Percentiles rank a stretch among this genome's conserved stretches.
phyloP scores from a whole-genome alignment of 1,140 invertebrate genomes.

The Sweltsa coloradensis region DNA sequence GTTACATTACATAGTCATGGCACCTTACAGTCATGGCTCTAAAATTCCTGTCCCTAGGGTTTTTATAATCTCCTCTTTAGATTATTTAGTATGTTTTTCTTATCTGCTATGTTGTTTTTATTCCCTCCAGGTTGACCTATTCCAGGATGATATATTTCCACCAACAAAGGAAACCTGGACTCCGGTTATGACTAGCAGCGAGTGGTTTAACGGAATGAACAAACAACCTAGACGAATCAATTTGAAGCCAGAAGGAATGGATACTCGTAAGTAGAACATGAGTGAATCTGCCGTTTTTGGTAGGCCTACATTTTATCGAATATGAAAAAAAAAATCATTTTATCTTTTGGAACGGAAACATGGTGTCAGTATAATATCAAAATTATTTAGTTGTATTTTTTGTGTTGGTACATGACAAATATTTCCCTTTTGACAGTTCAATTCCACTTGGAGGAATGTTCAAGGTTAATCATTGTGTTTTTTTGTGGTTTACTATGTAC shows the following conservation, averaged over 20 bases:
- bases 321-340: too few species aligned
- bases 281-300: too few species aligned
- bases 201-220: slow-evolving; percentile 65
- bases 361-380: too few species aligned
- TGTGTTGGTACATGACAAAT: too few species aligned
- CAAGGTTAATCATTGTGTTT: too few species aligned
- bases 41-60: slow-evolving; percentile 1
- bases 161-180: slow-evolving; percentile 79
- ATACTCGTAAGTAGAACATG: slow-evolving; percentile 59
- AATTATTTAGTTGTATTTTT: too few species aligned
- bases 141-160: slow-evolving; percentile 94
- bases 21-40: too few species aligned
- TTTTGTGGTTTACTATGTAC: too few species aligned
- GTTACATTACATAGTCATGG: not conserved
- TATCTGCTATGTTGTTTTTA: slow-evolving; percentile 8
- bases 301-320: too few species aligned
- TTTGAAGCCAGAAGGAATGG: slow-evolving; percentile 79
- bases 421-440: too few species aligned
- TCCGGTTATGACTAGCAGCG: slow-evolving; percentile 51
- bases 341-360: too few species aligned
- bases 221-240: slow-evolving; percentile 49
- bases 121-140: slow-evolving; percentile 66
- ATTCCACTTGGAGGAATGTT: too few species aligned
- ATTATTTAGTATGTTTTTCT: slow-evolving; percentile 10
- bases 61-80: not conserved